Conservation (phyloP, 2,113 vertebrate genomes). For the Camelus dromedarius region DNA sequence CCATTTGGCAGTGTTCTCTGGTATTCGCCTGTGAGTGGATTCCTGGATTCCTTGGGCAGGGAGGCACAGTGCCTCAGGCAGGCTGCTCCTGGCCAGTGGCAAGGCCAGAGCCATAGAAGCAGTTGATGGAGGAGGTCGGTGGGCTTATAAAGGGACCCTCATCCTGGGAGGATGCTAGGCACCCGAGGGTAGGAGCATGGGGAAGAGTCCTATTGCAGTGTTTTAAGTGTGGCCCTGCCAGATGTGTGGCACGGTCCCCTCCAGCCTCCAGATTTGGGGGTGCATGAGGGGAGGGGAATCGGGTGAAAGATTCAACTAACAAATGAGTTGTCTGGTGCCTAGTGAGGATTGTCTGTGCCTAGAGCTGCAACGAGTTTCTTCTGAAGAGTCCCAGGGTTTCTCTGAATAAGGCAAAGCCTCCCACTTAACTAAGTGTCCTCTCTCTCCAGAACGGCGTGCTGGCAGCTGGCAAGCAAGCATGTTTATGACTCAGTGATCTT, state of each 20-base stretch:
- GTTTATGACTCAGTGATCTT: constrained; percentile 42
- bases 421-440: not conserved
- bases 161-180: not conserved
- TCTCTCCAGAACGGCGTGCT: not conserved
- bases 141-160: not conserved
- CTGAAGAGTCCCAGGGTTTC: not conserved
- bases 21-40: constrained; percentile 54
- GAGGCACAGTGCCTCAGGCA: not conserved
- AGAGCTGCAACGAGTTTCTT: not conserved
- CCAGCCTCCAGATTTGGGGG: not conserved
- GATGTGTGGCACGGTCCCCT: not conserved
- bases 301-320: not conserved
- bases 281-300: not conserved
- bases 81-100: not conserved
- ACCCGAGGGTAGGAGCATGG: not conserved
- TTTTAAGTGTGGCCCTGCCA: not conserved
- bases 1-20: constrained; percentile 63
- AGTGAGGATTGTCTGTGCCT: not conserved
- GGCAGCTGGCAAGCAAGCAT: not conserved
- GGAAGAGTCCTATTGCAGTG: not conserved
- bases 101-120: not conserved
- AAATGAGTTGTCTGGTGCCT: not conserved
- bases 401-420: not conserved
- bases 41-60: constrained; percentile 67
- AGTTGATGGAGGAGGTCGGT: not conserved